Evolutionary conservation across 2,888 invertebrate species (phyloP).

Genomic region (Lasioglossum calceatum): DNA sequence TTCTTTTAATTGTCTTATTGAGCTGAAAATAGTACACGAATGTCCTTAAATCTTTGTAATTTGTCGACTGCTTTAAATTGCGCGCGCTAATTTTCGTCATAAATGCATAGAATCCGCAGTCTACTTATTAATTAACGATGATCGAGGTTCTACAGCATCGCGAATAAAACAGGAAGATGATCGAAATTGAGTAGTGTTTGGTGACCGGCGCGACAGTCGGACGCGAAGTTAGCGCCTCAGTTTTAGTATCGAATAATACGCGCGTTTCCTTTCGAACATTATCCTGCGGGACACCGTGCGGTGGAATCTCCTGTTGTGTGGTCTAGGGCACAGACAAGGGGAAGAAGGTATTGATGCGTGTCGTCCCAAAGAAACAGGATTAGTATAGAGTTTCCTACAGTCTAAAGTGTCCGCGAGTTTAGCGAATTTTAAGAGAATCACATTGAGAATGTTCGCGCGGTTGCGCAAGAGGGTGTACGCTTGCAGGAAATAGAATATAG

Average conservation of each 20-base stretch:
- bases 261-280: neutral
- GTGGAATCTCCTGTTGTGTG: slow-evolving; percentile 21
- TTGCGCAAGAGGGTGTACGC: neutral
- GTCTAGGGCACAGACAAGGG: slow-evolving; percentile 1
- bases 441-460: slow-evolving; percentile 3
- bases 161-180: too few species aligned
- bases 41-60: too few species aligned
- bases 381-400: slow-evolving; percentile 22
- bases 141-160: too few species aligned
- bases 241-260: neutral
- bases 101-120: too few species aligned
- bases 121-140: too few species aligned
- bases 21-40: too few species aligned
- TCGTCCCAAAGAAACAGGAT: slow-evolving; percentile 10
- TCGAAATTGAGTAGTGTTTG: too few species aligned
- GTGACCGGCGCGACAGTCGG: neutral
- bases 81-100: too few species aligned
- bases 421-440: neutral
- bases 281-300: neutral
- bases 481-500: neutral
- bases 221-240: neutral
- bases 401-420: slow-evolving; percentile 22
- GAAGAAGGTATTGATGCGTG: slow-evolving; percentile 24
- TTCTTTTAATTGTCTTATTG: too few species aligned
- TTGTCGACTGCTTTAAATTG: too few species aligned